These are phyloP conservation scores for Bufotes viridis DNA, from an alignment of 2,797 vertebrate species.

Conservation along the genomic window DNA sequence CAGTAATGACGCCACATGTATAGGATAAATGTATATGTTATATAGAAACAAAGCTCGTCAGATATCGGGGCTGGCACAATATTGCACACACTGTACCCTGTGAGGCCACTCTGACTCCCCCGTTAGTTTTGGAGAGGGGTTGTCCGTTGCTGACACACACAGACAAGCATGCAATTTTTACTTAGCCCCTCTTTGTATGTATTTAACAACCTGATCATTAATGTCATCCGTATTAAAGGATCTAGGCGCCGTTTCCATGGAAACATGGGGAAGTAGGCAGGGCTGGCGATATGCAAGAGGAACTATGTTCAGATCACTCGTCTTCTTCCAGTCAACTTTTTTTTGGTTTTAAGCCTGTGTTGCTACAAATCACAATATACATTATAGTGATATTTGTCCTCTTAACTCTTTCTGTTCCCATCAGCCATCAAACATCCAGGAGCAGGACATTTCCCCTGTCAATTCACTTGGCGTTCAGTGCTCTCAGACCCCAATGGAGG, in stretches of 20 bases:
- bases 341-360: background rate
- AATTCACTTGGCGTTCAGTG: background rate
- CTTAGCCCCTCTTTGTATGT: slow-evolving; percentile 64
- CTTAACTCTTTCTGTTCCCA: slow-evolving; percentile 6
- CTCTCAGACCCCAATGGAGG: background rate
- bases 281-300: slow-evolving; percentile 53
- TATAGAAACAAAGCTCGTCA: background rate
- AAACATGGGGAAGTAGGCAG: slow-evolving; percentile 69
- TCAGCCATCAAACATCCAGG: background rate
- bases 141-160: slow-evolving; percentile 40
- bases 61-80: background rate
- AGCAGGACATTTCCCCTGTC: background rate
- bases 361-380: background rate
- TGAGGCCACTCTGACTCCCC: slow-evolving; percentile 14
- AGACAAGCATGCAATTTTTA: slow-evolving; percentile 67
- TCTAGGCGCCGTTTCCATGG: slow-evolving; percentile 70
- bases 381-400: background rate
- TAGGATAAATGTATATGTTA: no score
- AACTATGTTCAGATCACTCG: slow-evolving; percentile 51
- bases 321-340: background rate
- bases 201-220: slow-evolving; percentile 71
- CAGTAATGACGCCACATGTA: no score
- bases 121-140: background rate
- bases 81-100: background rate
- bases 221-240: slow-evolving; percentile 68